A percentile compares a stretch with the other conserved stretches of the same genome.
Conservation (phyloP, 23 tunicate species). For the Oikopleura dioica region DNA sequence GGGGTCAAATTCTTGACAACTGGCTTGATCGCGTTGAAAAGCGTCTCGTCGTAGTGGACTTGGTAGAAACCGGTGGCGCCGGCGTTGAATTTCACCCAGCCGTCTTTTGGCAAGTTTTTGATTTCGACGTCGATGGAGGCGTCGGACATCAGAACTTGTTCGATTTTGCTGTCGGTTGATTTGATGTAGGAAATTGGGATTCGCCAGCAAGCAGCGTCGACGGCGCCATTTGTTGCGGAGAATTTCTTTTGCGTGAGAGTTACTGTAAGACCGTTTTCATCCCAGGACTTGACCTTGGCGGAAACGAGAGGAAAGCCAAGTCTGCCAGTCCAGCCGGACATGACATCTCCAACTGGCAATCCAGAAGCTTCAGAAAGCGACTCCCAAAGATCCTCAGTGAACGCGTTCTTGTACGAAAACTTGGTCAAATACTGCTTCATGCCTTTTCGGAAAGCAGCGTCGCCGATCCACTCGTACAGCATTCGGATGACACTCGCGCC, state of each 20-base stretch:
- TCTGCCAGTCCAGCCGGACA: constrained; percentile 77
- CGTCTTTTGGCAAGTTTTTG: background rate
- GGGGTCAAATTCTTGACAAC: background rate
- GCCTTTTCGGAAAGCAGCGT: constrained; percentile 37
- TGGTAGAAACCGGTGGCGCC: constrained; percentile 4
- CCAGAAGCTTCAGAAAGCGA: constrained; percentile 64
- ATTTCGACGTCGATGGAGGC: background rate
- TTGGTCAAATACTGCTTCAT: constrained; percentile 59
- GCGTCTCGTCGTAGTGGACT: background rate
- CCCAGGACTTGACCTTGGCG: constrained; percentile 22
- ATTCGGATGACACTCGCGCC: constrained; percentile 82
- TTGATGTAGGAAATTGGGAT: background rate
- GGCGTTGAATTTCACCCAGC: constrained; percentile 14
- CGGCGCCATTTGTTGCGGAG: constrained; percentile 19
- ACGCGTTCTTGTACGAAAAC: constrained; percentile 69
- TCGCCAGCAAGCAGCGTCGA: background rate
- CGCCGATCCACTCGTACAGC: constrained; percentile 86
- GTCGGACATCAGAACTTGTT: background rate
- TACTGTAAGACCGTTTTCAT: constrained; percentile 42
- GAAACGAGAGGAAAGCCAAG: constrained; percentile 79
- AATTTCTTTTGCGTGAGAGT: constrained; percentile 56
- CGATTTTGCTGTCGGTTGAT: background rate
- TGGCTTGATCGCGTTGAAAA: background rate
- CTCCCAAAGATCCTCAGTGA: constrained; percentile 96
- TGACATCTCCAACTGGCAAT: constrained; percentile 66